phyloP scores from a whole-genome alignment of 2,113 vertebrate species.

The Mustela lutreola region DNA sequence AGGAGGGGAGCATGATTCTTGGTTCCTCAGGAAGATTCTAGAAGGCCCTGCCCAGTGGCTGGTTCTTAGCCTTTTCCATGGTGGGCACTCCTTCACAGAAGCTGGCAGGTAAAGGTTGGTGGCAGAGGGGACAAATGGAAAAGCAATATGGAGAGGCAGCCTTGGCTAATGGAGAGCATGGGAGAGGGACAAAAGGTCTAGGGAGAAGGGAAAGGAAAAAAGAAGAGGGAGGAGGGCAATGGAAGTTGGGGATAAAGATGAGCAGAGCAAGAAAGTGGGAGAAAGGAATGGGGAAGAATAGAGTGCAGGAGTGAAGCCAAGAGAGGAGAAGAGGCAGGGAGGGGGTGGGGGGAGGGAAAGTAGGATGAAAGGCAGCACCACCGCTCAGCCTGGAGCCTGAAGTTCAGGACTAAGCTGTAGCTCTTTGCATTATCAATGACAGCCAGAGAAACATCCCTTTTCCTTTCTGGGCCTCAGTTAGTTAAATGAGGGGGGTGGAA shows the following conservation, averaged over 20 bases:
- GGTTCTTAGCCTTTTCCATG: neutral
- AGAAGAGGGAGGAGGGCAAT: too few species aligned
- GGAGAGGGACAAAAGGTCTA: neutral
- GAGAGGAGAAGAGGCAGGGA: neutral
- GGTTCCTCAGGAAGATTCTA: neutral
- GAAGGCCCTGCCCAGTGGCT: neutral
- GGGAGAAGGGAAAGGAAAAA: neutral
- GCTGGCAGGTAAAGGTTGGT: neutral
- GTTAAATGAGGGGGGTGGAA: neutral
- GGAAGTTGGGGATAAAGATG: neutral
- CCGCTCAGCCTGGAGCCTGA: rapidly evolving
- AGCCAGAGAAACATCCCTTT: neutral
- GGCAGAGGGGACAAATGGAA: neutral
- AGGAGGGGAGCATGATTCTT: neutral
- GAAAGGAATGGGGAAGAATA: neutral
- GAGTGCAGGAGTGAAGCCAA: neutral
- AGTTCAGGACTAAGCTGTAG: neutral
- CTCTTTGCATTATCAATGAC: neutral
- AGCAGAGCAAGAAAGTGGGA: neutral
- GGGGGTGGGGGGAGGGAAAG: rapidly evolving
- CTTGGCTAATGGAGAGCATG: neutral
- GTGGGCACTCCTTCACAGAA: neutral
- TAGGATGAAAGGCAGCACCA: neutral
- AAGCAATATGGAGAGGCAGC: neutral
- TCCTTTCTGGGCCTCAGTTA: neutral